Conservation (phyloP, 2,113 vertebrate species). For the Carollia perspicillata region DNA sequence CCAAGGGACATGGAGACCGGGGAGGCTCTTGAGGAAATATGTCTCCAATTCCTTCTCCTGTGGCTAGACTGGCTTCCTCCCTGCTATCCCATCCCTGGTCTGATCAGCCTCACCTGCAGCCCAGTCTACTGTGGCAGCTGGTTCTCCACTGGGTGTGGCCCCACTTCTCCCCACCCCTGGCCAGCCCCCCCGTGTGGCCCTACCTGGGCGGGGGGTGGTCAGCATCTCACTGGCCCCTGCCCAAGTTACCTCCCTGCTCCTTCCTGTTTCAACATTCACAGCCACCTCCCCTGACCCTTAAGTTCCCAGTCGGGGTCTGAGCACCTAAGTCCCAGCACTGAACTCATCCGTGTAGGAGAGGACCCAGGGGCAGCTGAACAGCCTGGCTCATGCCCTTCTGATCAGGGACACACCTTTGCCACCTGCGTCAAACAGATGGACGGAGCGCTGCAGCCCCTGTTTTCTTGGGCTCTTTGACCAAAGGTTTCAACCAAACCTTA, state of each 20-base stretch:
- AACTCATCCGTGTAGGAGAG: background rate
- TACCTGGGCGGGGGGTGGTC: too few species aligned
- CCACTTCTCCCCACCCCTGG: fast-evolving
- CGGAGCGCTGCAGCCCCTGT: background rate
- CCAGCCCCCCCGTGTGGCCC: fast-evolving
- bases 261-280: background rate
- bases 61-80: background rate
- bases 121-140: background rate
- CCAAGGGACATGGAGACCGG: background rate
- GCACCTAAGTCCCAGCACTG: background rate
- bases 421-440: background rate
- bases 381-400: background rate
- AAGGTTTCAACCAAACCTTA: background rate
- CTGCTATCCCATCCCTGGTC: too few species aligned
- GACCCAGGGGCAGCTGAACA: background rate
- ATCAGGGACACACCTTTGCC: background rate
- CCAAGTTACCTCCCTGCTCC: background rate
- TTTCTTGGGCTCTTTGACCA: background rate
- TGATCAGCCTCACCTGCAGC: background rate
- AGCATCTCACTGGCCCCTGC: background rate
- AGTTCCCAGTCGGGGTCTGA: background rate
- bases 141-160: background rate
- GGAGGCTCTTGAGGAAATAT: fast-evolving
- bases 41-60: background rate
- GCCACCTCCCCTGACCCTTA: background rate